Evolutionary conservation across 2,888 invertebrate genomes (phyloP).

Genomic region (Zhuqinia jingwanae): DNA sequence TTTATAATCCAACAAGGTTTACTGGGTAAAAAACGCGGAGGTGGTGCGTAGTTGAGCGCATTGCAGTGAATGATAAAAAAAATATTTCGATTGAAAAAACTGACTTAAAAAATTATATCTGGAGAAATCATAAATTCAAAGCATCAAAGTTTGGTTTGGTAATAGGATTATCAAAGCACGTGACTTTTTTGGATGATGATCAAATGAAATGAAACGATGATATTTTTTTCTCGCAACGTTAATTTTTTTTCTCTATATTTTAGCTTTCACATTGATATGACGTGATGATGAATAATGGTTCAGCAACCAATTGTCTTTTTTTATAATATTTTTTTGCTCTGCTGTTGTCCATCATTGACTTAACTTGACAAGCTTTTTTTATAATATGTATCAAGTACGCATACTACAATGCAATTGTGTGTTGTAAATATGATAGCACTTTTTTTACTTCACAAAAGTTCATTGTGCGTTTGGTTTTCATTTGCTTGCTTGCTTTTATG

Average conservation of each 20-base stretch:
- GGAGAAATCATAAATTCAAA: background rate
- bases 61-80: too few relatives aligned
- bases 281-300: conserved; percentile 38
- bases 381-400: background rate
- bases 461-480: conserved; percentile 27
- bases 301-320: conserved; percentile 41
- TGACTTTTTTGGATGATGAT: too few relatives aligned
- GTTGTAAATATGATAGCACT: background rate
- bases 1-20: too few relatives aligned
- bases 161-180: too few relatives aligned
- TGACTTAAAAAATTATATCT: too few relatives aligned
- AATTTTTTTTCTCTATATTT: background rate
- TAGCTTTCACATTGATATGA: background rate
- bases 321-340: conserved; percentile 6
- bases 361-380: background rate
- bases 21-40: too few relatives aligned
- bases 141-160: too few relatives aligned
- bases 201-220: too few relatives aligned
- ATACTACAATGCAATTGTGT: background rate
- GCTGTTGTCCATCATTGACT: conserved; percentile 15
- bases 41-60: too few relatives aligned
- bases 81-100: too few relatives aligned
- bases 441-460: background rate
- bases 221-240: conserved; percentile 4
- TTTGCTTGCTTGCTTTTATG: too few relatives aligned